These are phyloP conservation scores for Syndactyla subalaris DNA, from an alignment of 2,797 vertebrate genomes.

Conservation along the genomic window DNA sequence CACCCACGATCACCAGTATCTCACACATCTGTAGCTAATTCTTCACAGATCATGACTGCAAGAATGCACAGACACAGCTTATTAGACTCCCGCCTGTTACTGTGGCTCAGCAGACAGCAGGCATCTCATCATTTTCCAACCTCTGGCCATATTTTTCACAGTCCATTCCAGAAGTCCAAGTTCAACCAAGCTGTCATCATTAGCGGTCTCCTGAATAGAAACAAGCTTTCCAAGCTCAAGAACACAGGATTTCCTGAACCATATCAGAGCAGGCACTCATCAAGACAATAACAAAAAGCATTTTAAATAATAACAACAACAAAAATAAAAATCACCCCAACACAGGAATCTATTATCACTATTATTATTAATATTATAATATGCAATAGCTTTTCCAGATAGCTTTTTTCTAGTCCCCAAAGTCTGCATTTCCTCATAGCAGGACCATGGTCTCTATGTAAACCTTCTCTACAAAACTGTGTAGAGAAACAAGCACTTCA, in stretches of 20 bases:
- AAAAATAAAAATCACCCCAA: neutral
- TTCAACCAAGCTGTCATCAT: neutral
- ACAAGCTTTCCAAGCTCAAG: neutral
- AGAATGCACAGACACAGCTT: neutral
- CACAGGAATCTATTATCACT: neutral
- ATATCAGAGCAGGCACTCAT: conserved; percentile 37
- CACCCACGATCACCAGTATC: neutral
- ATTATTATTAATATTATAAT: neutral
- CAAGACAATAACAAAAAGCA: conserved; percentile 27
- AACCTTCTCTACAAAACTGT: neutral
- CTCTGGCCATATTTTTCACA: neutral
- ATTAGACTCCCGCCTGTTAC: neutral
- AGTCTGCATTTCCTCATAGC: neutral
- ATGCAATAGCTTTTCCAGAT: conserved; percentile 29
- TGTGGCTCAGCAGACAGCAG: neutral
- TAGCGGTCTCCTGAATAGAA: neutral
- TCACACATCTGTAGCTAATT: neutral
- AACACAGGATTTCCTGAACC: conserved; percentile 64
- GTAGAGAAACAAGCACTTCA: neutral
- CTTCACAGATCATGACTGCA: neutral
- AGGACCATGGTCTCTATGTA: neutral
- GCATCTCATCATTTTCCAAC: neutral
- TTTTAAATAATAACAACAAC: neutral
- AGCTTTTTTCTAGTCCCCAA: neutral
- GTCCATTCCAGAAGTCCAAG: neutral